phyloP scores from a whole-genome alignment of 2,113 vertebrate species.

The Chlorodrepanis virens region DNA sequence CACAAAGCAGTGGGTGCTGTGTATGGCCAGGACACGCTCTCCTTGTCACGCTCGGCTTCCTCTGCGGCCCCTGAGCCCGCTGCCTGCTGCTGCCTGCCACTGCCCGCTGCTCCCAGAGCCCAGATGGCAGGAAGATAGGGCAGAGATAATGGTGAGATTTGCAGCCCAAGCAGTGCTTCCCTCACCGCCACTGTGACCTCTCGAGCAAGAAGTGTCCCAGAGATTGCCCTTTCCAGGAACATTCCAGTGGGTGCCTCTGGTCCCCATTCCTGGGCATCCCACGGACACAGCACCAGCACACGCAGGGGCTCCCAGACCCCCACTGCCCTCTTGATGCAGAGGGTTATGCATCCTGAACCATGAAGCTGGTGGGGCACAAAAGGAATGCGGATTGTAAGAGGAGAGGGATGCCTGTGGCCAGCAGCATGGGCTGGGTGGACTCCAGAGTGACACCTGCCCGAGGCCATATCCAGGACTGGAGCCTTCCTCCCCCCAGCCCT shows the following conservation, averaged over 20 bases:
- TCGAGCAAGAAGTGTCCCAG: rapidly evolving
- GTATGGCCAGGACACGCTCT: rapidly evolving
- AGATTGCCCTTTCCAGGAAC: neutral
- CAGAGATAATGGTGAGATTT: neutral
- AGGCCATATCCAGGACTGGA: neutral
- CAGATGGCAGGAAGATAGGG: neutral
- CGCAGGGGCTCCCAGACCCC: neutral
- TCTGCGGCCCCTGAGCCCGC: rapidly evolving
- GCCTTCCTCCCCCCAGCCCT: neutral
- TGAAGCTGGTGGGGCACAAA: neutral
- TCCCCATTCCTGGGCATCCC: too few relatives aligned
- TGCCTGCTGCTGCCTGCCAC: neutral
- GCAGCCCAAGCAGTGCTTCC: neutral
- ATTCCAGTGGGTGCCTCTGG: neutral
- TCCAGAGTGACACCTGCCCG: rapidly evolving
- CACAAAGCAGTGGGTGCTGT: neutral
- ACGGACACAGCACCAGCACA: neutral
- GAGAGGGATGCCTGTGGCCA: neutral
- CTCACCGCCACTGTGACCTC: rapidly evolving
- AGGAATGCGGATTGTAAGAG: neutral
- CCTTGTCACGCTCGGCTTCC: neutral
- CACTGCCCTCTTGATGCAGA: rapidly evolving
- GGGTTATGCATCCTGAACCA: neutral
- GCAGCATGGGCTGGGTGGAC: neutral
- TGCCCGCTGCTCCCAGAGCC: neutral